Evolutionary conservation across 64 coral and sea anemone genomes (phyloP), one percentile per base, ranked within the genome.

Genomic region (Platygyra sinensis): DNA sequence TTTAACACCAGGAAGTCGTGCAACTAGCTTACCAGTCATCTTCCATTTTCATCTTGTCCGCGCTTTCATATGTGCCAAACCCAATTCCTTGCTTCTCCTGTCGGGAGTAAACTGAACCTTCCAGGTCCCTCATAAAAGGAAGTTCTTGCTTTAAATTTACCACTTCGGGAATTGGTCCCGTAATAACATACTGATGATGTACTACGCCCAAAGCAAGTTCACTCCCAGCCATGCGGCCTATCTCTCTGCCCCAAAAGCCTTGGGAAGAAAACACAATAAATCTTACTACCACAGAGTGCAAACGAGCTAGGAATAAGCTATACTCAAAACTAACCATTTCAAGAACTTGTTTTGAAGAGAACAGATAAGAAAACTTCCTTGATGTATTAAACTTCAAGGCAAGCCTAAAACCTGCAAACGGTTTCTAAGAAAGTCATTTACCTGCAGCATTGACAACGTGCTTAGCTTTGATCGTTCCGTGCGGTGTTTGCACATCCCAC

Each of bases 381-480:
- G 38, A 39, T 39, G 38, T 5, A 39, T 39, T 39, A 39, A 39
- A 39, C 5, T 39, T 39, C 38, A 39, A 39, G 2, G 38, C 38
- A 39, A 39, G 38, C 5, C 5, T 39, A 3, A 39, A 39, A 5
- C 2, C 38, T 39, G 38, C 5, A 39, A 39, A 39, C 38, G 2
- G 38, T 39, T 39, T 39, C 5, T 39, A 39, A 39, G 38, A 39
- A 39, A 67, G 2, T 19, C 39, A 38, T 8, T 5, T 91, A 98
- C 96, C 96, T 86, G 89, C 96, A 46, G 96, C 96, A 86, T 98
- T 98, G n/a, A 98, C 90, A 72, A 98, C 86, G 77, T 91, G 92
- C 57, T 98, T 98, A 31, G 96, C 89, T 49, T 87, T 91, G 74
- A 98, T 98, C 31, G 83, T 86, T 12, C 96, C 96, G 79, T 98